These are phyloP conservation scores for Neogale vison DNA, from an alignment of 2,113 vertebrate genomes.

Conservation along the genomic window DNA sequence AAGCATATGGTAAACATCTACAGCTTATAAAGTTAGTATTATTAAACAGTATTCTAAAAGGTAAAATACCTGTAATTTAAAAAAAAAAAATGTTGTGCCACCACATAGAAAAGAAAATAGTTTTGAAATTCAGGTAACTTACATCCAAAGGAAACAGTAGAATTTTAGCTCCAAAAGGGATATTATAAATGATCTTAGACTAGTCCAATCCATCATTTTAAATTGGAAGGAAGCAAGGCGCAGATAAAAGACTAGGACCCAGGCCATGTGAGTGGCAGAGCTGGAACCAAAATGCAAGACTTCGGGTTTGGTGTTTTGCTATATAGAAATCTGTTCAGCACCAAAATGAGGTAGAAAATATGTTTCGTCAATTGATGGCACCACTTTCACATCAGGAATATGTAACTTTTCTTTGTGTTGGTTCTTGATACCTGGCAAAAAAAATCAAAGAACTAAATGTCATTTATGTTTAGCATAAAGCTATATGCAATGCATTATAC, in stretches of 20 bases:
- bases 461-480: constrained; percentile 32
- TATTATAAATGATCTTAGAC: not conserved
- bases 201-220: not conserved
- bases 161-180: constrained; percentile 14
- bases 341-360: not conserved
- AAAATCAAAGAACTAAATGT: constrained; percentile 35
- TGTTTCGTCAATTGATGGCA: not conserved
- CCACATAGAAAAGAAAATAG: not conserved
- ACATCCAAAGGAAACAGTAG: constrained; percentile 32
- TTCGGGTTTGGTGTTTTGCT: not conserved
- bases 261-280: not conserved
- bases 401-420: not conserved
- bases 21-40: constrained; percentile 13
- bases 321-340: not conserved
- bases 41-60: not conserved
- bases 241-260: not conserved
- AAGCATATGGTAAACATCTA: not conserved
- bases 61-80: not conserved
- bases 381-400: not conserved
- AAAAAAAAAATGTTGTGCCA: not conserved
- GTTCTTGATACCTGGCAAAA: constrained; percentile 9
- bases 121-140: constrained; percentile 19
- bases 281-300: not conserved
- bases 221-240: constrained; percentile 11
- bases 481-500: not conserved